Percentiles rank a stretch among this genome's conserved stretches.
phyloP scores from a whole-genome alignment of 2,888 invertebrate species.

The Agrochola lota region DNA sequence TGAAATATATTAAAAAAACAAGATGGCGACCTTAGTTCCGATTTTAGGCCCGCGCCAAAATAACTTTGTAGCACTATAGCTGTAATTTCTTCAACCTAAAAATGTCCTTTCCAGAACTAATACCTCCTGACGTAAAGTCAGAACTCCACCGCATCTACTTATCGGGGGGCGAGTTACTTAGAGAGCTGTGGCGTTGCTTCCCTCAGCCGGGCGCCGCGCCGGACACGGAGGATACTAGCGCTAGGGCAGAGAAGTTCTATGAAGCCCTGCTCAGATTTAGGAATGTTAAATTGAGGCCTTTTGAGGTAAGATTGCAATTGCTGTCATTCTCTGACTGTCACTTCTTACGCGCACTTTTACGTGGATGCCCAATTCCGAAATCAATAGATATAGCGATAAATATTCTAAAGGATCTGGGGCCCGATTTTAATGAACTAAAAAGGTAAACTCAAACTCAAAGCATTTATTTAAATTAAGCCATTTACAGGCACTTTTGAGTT shows the following conservation, averaged over 20 bases:
- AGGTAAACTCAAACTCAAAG: not conserved
- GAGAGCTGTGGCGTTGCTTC: constrained; percentile 99
- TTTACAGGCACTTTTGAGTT: too few species aligned
- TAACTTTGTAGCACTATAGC: too few species aligned
- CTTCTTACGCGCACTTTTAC: not conserved
- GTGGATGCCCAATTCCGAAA: not conserved
- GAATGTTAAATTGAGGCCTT: constrained; percentile 95
- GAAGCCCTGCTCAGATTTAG: constrained; percentile 97
- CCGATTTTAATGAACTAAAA: not conserved
- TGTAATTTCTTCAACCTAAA: too few species aligned
- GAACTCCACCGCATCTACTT: constrained; percentile 96
- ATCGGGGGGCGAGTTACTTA: constrained; percentile 96
- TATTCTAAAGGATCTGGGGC: not conserved
- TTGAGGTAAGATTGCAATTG: constrained; percentile 90
- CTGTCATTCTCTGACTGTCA: not conserved
- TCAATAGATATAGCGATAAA: not conserved
- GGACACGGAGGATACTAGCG: constrained; percentile 94
- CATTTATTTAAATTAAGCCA: too few species aligned
- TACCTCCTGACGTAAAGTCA: constrained; percentile 95
- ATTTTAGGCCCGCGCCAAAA: too few species aligned
- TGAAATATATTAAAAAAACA: too few species aligned
- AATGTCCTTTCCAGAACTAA: constrained; percentile 92
- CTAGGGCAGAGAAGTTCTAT: constrained; percentile 96
- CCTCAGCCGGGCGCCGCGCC: constrained; percentile 95
- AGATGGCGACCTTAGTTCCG: too few species aligned